These are phyloP conservation scores for Sebastes glaucus DNA, from an alignment of 2,797 vertebrate genomes.

Conservation along the genomic window DNA sequence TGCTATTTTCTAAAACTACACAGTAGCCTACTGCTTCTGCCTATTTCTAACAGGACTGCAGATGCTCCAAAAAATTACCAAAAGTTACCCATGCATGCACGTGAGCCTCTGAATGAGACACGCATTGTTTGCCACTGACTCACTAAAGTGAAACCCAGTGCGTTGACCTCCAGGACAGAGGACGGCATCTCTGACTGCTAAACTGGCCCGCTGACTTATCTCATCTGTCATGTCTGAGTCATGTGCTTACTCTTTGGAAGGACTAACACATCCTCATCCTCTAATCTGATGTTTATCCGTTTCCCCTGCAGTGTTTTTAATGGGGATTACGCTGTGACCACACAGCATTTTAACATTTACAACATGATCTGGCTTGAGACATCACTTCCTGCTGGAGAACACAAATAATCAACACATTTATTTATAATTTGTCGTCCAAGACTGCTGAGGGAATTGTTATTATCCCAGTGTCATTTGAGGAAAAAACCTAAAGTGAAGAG, in stretches of 20 bases:
- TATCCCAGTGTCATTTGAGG: not conserved
- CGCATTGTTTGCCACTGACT: not conserved
- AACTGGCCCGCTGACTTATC: not conserved
- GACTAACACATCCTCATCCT: constrained; percentile 4
- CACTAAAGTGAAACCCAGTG: not conserved
- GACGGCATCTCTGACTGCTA: not conserved
- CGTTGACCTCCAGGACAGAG: constrained; percentile 2
- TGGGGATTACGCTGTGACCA: constrained; percentile 17
- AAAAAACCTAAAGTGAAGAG: not conserved
- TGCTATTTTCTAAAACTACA: too few species aligned
- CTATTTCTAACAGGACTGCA: not conserved
- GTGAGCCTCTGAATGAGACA: not conserved
- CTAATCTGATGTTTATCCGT: constrained; percentile 42
- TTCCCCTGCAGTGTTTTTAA: constrained; percentile 40
- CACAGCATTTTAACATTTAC: constrained; percentile 24
- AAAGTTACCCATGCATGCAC: not conserved
- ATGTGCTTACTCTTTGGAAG: not conserved
- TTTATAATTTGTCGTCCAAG: not conserved
- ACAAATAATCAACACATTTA: constrained; percentile 2
- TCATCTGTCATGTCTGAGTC: constrained; percentile 16
- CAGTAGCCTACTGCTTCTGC: too few species aligned
- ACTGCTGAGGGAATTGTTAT: not conserved
- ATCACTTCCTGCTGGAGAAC: constrained; percentile 14
- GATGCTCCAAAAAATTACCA: not conserved
- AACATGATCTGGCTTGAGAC: constrained; percentile 5